phyloP scores from a whole-genome alignment of 2,888 invertebrate species.

The Hyposoter didymator region DNA sequence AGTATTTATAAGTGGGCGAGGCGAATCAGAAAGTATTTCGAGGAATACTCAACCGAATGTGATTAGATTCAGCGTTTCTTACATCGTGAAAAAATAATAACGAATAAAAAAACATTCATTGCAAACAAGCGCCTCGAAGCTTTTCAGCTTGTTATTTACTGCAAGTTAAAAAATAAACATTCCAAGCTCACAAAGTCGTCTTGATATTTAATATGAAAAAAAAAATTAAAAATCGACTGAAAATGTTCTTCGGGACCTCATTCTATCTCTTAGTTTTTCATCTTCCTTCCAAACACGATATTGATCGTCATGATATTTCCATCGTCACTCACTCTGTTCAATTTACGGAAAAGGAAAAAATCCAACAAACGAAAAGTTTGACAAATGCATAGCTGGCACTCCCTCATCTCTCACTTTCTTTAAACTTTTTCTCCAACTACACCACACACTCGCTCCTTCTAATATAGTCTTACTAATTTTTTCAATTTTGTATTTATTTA shows the following conservation, averaged over 20 bases:
- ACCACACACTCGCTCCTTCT: slow-evolving; percentile 35
- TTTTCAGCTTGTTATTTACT: slow-evolving; percentile 12
- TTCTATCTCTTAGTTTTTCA: background rate
- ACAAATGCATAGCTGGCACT: slow-evolving; percentile 56
- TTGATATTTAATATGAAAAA: background rate
- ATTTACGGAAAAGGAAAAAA: slow-evolving; percentile 36
- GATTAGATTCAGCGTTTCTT: slow-evolving; percentile 73
- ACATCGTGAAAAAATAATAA: slow-evolving; percentile 66
- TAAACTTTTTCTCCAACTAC: slow-evolving; percentile 40
- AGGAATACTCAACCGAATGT: slow-evolving; percentile 51
- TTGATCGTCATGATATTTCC: slow-evolving; percentile 15
- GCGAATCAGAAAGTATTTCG: slow-evolving; percentile 4
- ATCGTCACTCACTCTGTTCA: background rate
- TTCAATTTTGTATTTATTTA: background rate
- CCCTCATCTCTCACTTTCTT: slow-evolving; percentile 42
- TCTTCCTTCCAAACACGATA: background rate
- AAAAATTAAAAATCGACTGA: slow-evolving; percentile 38
- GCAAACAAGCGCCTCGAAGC: slow-evolving; percentile 68
- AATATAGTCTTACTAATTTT: slow-evolving; percentile 42
- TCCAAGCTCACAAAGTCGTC: slow-evolving; percentile 19
- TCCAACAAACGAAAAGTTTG: slow-evolving; percentile 28
- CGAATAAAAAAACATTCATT: slow-evolving; percentile 69
- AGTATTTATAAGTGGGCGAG: background rate
- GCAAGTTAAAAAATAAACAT: slow-evolving; percentile 26
- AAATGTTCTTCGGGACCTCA: background rate